Evolutionary conservation across 2,113 vertebrate genomes (phyloP).

Genomic region (Centropus unirufus): DNA sequence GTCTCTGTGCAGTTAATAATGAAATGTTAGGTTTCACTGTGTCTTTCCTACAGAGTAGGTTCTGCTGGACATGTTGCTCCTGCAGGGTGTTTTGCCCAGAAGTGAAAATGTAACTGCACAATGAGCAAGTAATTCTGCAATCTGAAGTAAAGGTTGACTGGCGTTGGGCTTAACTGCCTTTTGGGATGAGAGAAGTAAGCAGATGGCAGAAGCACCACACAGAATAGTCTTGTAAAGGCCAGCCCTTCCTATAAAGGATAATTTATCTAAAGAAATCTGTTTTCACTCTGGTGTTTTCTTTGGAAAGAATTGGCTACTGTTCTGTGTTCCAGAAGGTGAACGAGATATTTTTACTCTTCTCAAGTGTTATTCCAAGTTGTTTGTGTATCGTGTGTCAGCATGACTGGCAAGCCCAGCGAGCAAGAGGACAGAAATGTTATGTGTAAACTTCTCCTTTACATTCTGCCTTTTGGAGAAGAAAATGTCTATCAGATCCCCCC

Average conservation of each 20-base stretch:
- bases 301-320: not conserved
- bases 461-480: not conserved
- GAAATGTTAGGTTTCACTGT: not conserved
- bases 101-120: not conserved
- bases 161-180: not conserved
- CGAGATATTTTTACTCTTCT: not conserved
- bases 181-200: not conserved
- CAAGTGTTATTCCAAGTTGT: conserved; percentile 1
- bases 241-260: not conserved
- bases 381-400: not conserved
- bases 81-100: not conserved
- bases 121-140: not conserved
- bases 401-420: not conserved
- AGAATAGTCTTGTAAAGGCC: not conserved
- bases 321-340: not conserved
- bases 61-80: not conserved
- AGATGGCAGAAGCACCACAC: not conserved
- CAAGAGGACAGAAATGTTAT: not conserved
- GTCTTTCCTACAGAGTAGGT: not conserved
- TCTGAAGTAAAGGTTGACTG: not conserved
- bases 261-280: not conserved
- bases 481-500: not conserved
- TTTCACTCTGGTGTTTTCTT: not conserved
- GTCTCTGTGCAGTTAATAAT: not conserved
- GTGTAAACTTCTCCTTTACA: not conserved